Percentiles rank a stretch among this genome's conserved stretches.
Conservation (phyloP, 2,888 invertebrate genomes). For the Bursaphelenchus okinawaensis region DNA sequence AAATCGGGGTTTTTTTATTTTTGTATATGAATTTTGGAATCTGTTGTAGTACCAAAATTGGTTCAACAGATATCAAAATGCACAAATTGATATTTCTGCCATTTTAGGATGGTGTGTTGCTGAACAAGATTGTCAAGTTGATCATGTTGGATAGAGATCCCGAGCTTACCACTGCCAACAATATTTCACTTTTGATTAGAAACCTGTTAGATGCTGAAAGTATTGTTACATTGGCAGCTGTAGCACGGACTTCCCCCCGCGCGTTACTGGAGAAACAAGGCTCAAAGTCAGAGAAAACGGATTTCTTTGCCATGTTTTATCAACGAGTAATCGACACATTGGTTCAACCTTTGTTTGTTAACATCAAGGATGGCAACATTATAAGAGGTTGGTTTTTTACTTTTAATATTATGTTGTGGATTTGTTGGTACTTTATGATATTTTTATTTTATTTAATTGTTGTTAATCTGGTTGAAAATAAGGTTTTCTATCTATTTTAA, state of each 20-base stretch:
- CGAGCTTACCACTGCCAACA: slow-evolving; percentile 92
- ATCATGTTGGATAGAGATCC: slow-evolving; percentile 87
- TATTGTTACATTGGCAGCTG: slow-evolving; percentile 33
- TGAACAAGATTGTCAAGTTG: slow-evolving; percentile 94
- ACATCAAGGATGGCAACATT: slow-evolving; percentile 64
- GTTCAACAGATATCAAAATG: not conserved
- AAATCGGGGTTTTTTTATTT: not conserved
- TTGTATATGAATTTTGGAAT: not conserved
- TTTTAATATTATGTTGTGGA: not conserved
- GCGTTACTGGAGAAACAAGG: slow-evolving; percentile 4
- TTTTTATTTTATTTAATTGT: too few species aligned
- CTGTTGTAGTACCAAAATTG: not conserved
- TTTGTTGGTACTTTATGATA: not conserved
- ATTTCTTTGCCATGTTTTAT: slow-evolving; percentile 96
- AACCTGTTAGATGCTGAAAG: slow-evolving; percentile 50
- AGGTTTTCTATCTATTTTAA: not conserved
- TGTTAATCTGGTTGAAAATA: not conserved
- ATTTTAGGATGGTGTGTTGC: slow-evolving; percentile 74
- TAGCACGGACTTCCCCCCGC: slow-evolving; percentile 2
- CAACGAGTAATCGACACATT: slow-evolving; percentile 93
- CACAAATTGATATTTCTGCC: not conserved
- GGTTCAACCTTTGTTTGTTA: slow-evolving; percentile 88
- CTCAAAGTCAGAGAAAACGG: slow-evolving; percentile 78
- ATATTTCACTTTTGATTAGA: slow-evolving; percentile 70
- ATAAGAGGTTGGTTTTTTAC: slow-evolving; percentile 31